Evolutionary conservation across 2,113 vertebrate species (phyloP), one percentile per base, ranked within the genome.

Genomic region (Damaliscus lunatus): DNA sequence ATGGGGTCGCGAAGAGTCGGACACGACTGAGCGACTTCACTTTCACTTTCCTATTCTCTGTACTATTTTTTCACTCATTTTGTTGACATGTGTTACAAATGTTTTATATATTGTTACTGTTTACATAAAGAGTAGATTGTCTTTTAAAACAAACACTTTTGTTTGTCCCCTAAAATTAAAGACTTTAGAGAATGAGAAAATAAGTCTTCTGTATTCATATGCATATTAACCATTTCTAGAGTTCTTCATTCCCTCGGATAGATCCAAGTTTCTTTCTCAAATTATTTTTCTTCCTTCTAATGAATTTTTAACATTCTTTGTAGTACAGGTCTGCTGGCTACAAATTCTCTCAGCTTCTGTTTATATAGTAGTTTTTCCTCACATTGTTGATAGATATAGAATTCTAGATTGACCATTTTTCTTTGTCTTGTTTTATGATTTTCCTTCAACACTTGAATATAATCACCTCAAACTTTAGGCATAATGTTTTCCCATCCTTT

Each of bases 1-100:
- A 25, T 57, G 55, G 55, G 23, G 21, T 57, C 8, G 1, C 3
- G 0, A 57, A 23, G 23, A 57, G 23, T 57, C 1, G 0, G 23
- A 57, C 55, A 57, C 10, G 23, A 25, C 23, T 57, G 23, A 57
- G 55, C 0, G 1, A 57, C 23, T 25, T 57, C 55, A 57, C 55
- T 57, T 57, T 25, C 55, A 57, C 9, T 25, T 82, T 53, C 48
- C 31, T 82, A 33, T 52, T 82, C 80, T 82, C 19, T 52, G 10
- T 33, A 52, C 27, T 81, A 48, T n/a, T 52, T 53, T 81, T 53
- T 82, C 31, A 82, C 50, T 82, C 48, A 53, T 50, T 82, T n/a
- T 53, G 31, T 82, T 82, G 31, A 53, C 11, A 52, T 33, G 17
- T n/a, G 33, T 23, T 53, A 82, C 8, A 53, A 82, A 53, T 53